phyloP scores from a whole-genome alignment of 2,797 vertebrate species.

The Sebastes trivittatus region DNA sequence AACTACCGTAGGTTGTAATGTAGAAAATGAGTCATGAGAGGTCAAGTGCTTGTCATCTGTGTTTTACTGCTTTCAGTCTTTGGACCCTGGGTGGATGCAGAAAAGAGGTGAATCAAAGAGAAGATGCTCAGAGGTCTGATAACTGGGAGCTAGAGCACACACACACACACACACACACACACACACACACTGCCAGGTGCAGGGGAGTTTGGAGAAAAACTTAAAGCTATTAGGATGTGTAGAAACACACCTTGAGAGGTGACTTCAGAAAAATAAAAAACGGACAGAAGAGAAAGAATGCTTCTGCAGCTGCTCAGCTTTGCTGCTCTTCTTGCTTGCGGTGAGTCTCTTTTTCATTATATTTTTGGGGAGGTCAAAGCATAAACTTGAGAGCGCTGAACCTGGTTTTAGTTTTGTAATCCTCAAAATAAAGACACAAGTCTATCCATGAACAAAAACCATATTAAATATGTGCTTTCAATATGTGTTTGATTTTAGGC shows the following conservation, averaged over 20 bases:
- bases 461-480: not conserved
- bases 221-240: slow-evolving; percentile 43
- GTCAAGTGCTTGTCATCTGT: slow-evolving; percentile 38
- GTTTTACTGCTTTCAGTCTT: slow-evolving; percentile 79
- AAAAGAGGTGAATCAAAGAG: slow-evolving; percentile 65
- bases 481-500: not conserved
- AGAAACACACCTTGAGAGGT: slow-evolving; percentile 26
- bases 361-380: not conserved
- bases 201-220: not conserved
- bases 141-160: slow-evolving; percentile 27
- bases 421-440: not conserved
- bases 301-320: slow-evolving; percentile 63
- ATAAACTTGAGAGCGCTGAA: not conserved
- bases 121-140: slow-evolving; percentile 69
- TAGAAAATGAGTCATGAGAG: slow-evolving; percentile 13
- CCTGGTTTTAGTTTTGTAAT: not conserved
- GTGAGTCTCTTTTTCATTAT: slow-evolving; percentile 62
- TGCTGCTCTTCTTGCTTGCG: slow-evolving; percentile 60
- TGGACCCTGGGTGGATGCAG: slow-evolving; percentile 74
- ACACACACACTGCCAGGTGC: not conserved
- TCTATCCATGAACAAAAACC: not conserved
- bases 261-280: slow-evolving; percentile 23
- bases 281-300: slow-evolving; percentile 38
- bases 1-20: not conserved
- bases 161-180: slow-evolving; percentile 10